Conservation (phyloP, 1,140 invertebrate genomes). For the Brachionus calyciflorus region DNA sequence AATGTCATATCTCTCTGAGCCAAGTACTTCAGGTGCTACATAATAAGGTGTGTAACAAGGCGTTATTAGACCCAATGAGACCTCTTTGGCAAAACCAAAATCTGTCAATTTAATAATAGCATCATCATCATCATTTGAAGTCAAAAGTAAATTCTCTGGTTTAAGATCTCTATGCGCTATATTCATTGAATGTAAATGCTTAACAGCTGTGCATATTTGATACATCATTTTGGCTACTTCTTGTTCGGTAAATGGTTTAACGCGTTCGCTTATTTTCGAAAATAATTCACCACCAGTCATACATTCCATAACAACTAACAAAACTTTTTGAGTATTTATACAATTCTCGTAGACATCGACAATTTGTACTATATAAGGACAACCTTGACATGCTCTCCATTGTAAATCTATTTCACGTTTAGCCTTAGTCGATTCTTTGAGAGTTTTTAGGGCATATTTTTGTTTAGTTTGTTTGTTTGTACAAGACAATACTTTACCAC, state of each 20-base stretch:
- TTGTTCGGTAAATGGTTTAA: conserved; percentile 89
- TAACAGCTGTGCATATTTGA: conserved; percentile 92
- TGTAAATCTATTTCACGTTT: conserved; percentile 40
- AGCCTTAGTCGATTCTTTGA: conserved; percentile 38
- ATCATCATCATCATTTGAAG: conserved; percentile 55
- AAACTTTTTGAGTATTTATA: conserved; percentile 1
- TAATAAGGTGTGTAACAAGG: conserved; percentile 88
- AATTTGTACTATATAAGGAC: conserved; percentile 47
- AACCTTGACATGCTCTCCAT: conserved; percentile 26
- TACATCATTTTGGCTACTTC: conserved; percentile 88
- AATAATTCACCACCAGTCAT: conserved; percentile 97
- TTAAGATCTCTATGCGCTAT: conserved; percentile 68
- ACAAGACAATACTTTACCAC: conserved; percentile 76
- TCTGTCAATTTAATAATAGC: conserved; percentile 91
- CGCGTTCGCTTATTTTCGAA: conserved; percentile 88
- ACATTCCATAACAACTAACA: conserved; percentile 54
- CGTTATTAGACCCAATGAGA: conserved; percentile 54
- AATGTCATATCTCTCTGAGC: conserved; percentile 95
- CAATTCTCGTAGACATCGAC: conserved; percentile 37
- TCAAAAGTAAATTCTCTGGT: conserved; percentile 66
- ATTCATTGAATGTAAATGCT: conserved; percentile 86
- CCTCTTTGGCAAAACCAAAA: conserved; percentile 99
- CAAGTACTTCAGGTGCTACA: conserved; percentile 89
- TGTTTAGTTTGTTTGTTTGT: conserved; percentile 68
- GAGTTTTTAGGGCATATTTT: conserved; percentile 78